phyloP scores from a whole-genome alignment of 1,140 invertebrate species.

The Tetragonula clypearis region DNA sequence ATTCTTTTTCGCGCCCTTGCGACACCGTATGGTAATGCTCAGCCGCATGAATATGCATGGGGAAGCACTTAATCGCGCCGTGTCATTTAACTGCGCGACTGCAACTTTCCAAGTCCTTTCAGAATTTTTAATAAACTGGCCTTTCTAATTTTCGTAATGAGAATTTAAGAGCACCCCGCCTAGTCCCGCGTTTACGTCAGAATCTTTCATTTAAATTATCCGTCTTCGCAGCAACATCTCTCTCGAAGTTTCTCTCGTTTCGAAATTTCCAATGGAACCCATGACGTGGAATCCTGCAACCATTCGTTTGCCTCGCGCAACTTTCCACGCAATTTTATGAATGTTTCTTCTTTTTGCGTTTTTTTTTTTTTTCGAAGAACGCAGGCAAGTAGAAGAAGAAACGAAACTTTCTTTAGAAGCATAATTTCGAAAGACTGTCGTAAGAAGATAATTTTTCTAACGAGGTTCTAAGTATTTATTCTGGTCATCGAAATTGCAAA shows the following conservation, averaged over 20 bases:
- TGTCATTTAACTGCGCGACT: constrained; percentile 27
- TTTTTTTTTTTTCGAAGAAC: too few species aligned
- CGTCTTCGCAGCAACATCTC: neutral
- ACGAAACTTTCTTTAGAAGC: too few species aligned
- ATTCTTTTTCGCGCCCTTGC: constrained; percentile 12
- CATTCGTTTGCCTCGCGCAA: too few species aligned
- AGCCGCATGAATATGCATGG: constrained; percentile 35
- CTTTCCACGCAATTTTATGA: too few species aligned
- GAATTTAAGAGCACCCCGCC: neutral
- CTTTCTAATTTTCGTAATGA: constrained; percentile 36
- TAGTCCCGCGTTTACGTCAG: neutral
- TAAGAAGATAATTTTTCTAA: too few species aligned
- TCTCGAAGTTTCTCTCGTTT: neutral
- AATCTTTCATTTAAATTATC: neutral
- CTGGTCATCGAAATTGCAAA: too few species aligned
- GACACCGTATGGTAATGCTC: constrained; percentile 28
- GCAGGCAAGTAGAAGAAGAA: too few species aligned
- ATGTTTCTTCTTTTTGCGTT: too few species aligned
- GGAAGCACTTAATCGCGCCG: constrained; percentile 25
- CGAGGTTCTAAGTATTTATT: too few species aligned
- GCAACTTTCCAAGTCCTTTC: constrained; percentile 9
- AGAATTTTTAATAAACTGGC: constrained; percentile 35
- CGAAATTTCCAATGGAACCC: too few species aligned
- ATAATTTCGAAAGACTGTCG: too few species aligned
- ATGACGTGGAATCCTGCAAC: too few species aligned